Evolutionary conservation across 2,797 vertebrate genomes (phyloP), one percentile per base, ranked within the genome.

Genomic region (Amblyraja radiata): DNA sequence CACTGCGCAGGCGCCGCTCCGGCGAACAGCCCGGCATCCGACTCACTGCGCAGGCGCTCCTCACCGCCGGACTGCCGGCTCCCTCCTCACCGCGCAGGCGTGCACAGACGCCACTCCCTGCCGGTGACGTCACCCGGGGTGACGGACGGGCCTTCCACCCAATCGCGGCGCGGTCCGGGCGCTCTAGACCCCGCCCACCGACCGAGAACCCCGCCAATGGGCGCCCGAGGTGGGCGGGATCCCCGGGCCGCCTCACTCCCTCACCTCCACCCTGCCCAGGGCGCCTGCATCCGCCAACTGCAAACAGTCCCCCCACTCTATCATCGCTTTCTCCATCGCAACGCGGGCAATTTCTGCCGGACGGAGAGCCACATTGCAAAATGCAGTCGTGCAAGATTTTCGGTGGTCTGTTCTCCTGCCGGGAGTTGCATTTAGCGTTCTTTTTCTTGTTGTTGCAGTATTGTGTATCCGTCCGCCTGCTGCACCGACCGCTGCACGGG

Each of bases 341-440:
- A 88, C 21, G 14, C 7, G 14, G 10, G 65, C 16, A 7, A 1
- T 36, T 36, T 9, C 0, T 36, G 16, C 10, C 8, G 10, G 32
- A 1, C 0, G 1, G 0, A 0, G 13, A 6, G 28, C 25, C 6
- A 36, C 4, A 9, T 10, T 36, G 18, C 6, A 36, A n/a, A 21
- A 65, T 65, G 14, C 18, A 13, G 28, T 3, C 5, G n/a, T 36
- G 5, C 10, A 8, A 32, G n/a, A 88, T 88, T 68, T 68, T 88
- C n/a, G 3, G 10, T 1, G 1, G 5, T 21, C 4, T 73, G 71
- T 73, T 25, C 6, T 21, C 21, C 71, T 23, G 21, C 18, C 6
- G 1, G 4, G 1, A 54, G 4, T 54, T 54, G 46, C 46, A 54
- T 10, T 73, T 73, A 21, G 77, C 0, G 0, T 63, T 6, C 8